phyloP scores from a whole-genome alignment of 1,140 invertebrate genomes.

The Drosophila tsacasi region DNA sequence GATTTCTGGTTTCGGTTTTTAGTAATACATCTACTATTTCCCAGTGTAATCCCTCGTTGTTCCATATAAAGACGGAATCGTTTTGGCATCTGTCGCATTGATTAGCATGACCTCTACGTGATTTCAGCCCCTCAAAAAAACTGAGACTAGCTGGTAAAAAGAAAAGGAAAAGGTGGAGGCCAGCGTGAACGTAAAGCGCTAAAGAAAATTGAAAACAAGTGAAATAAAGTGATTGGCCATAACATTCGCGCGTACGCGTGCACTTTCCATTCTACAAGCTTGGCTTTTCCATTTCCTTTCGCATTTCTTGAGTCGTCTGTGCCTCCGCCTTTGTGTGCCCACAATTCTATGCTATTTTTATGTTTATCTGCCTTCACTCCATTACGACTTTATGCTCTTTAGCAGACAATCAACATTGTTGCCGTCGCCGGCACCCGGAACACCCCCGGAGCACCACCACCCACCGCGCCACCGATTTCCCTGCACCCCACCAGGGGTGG shows the following conservation, averaged over 20 bases:
- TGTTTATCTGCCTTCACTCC: slow-evolving; percentile 82
- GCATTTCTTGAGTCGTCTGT: slow-evolving; percentile 22
- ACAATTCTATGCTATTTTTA: slow-evolving; percentile 80
- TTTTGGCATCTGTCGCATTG: slow-evolving; percentile 45
- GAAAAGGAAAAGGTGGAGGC: not conserved
- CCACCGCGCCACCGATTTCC: not conserved
- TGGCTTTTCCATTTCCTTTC: slow-evolving; percentile 33
- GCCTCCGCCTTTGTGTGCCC: slow-evolving; percentile 67
- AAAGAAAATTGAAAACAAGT: slow-evolving; percentile 78
- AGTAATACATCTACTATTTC: not conserved
- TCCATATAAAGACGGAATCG: slow-evolving; percentile 5
- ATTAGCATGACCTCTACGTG: slow-evolving; percentile 60
- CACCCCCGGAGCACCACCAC: not conserved
- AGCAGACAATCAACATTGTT: slow-evolving; percentile 81
- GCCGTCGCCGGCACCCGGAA: slow-evolving; percentile 24
- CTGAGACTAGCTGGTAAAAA: slow-evolving; percentile 3
- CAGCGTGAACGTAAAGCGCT: slow-evolving; percentile 26
- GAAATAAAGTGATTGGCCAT: slow-evolving; percentile 83
- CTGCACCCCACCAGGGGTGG: not conserved
- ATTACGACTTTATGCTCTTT: slow-evolving; percentile 83
- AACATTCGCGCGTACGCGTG: slow-evolving; percentile 79
- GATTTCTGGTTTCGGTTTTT: not conserved
- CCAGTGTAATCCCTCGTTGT: not conserved
- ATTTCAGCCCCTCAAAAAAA: slow-evolving; percentile 10
- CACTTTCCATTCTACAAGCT: slow-evolving; percentile 61